phyloP scores from a whole-genome alignment of 2,797 vertebrate genomes.

The Peromyscus aztecus region DNA sequence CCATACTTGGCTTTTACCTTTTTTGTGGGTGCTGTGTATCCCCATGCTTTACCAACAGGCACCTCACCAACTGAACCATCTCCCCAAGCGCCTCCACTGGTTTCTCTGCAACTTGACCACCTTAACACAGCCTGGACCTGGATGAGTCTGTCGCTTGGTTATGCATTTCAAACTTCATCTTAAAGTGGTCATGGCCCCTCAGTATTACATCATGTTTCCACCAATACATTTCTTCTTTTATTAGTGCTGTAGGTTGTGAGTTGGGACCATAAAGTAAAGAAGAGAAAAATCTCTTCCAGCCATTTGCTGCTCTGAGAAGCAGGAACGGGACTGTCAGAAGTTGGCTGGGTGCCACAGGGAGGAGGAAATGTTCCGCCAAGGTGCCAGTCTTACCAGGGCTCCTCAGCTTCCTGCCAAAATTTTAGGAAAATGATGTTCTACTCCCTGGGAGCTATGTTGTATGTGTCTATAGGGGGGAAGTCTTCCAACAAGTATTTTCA shows the following conservation, averaged over 20 bases:
- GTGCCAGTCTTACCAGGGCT: constrained; percentile 75
- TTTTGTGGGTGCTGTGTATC: not conserved
- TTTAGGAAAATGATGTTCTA: constrained; percentile 69
- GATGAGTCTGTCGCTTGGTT: not conserved
- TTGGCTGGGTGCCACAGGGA: constrained; percentile 69
- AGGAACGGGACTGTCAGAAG: constrained; percentile 79
- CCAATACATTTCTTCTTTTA: not conserved
- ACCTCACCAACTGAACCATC: not conserved
- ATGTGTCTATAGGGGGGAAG: constrained; percentile 61
- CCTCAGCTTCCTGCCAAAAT: constrained; percentile 63
- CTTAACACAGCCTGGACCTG: not conserved
- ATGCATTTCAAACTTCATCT: not conserved
- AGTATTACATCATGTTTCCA: constrained; percentile 35
- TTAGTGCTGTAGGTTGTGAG: constrained; percentile 59
- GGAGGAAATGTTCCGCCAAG: constrained; percentile 76
- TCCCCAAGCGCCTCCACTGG: not conserved
- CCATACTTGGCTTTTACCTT: not conserved
- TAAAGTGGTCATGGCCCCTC: not conserved
- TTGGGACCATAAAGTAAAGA: constrained; percentile 70
- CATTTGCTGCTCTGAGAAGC: constrained; percentile 78
- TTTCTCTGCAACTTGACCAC: not conserved
- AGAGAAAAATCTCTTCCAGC: constrained; percentile 12
- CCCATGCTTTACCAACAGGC: not conserved
- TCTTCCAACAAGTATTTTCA: constrained; percentile 69
- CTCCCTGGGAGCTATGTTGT: constrained; percentile 44